phyloP scores from a whole-genome alignment of 2,113 vertebrate genomes.

The Tautogolabrus adspersus region DNA sequence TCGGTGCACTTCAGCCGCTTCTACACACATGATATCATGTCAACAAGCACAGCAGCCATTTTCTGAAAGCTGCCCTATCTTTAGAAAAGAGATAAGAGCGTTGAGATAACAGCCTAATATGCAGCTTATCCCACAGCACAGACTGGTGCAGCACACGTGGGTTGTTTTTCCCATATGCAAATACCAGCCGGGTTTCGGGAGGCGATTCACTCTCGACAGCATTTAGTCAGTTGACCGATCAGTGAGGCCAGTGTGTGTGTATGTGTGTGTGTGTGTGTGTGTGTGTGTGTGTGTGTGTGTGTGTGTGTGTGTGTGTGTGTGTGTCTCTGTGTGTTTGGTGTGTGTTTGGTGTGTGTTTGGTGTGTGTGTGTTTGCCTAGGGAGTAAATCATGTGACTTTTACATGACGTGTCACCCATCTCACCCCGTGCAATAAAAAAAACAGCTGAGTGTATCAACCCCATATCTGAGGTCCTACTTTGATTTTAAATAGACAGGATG shows the following conservation, averaged over 20 bases:
- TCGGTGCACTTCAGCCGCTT: slow-evolving; percentile 23
- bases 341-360: too few species aligned
- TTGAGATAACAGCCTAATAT: slow-evolving; percentile 14
- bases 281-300: slow-evolving; percentile 39
- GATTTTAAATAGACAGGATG: not conserved
- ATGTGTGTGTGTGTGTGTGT: slow-evolving; percentile 43
- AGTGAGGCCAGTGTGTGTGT: slow-evolving; percentile 40
- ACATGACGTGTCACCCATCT: slow-evolving; percentile 65
- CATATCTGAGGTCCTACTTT: not conserved
- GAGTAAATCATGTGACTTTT: slow-evolving; percentile 68
- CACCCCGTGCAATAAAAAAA: slow-evolving; percentile 37
- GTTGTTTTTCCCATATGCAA: slow-evolving; percentile 70
- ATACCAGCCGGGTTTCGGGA: slow-evolving; percentile 60
- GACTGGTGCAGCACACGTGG: slow-evolving; percentile 9
- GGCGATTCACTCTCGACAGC: slow-evolving; percentile 61
- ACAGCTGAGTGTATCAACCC: slow-evolving; percentile 13
- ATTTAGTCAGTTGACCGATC: slow-evolving; percentile 66
- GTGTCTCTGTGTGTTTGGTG: not conserved
- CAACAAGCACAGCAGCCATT: slow-evolving; percentile 31
- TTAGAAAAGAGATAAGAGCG: slow-evolving; percentile 26
- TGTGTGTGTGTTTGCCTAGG: slow-evolving; percentile 58
- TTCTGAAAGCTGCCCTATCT: slow-evolving; percentile 11
- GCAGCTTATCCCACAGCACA: slow-evolving; percentile 30
- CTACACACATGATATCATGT: slow-evolving; percentile 9
- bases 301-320: slow-evolving; percentile 43